A percentile compares a stretch with the other conserved stretches of the same genome.
These are phyloP conservation scores for Toxotes jaculatrix DNA, from an alignment of 2,113 vertebrate species.

Conservation along the genomic window DNA sequence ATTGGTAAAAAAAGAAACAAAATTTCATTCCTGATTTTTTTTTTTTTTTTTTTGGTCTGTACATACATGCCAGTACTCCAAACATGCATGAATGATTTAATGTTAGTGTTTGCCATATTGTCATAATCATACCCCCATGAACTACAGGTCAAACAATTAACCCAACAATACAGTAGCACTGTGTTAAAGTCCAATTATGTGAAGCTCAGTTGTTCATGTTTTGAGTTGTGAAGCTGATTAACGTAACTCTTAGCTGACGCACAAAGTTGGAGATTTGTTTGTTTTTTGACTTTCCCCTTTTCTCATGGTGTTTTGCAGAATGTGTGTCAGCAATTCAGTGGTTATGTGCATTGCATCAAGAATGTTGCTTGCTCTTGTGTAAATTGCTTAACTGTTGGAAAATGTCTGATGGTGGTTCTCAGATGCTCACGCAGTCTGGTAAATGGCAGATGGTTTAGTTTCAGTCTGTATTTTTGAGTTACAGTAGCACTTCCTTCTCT, in stretches of 20 bases:
- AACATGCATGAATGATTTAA: slow-evolving; percentile 49
- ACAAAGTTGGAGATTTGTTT: neutral
- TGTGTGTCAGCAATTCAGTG: neutral
- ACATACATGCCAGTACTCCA: neutral
- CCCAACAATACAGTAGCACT: slow-evolving; percentile 53
- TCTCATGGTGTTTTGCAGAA: neutral
- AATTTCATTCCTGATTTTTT: neutral
- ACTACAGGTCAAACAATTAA: slow-evolving; percentile 4
- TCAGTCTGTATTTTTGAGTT: too few relatives aligned
- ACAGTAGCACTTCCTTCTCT: neutral
- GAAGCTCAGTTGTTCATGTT: neutral
- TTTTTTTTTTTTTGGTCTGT: neutral
- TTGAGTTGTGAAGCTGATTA: neutral
- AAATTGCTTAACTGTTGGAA: neutral
- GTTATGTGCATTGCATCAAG: neutral
- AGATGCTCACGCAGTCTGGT: neutral
- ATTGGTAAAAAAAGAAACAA: neutral
- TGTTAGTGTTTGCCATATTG: neutral
- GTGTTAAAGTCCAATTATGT: neutral
- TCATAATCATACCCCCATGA: neutral
- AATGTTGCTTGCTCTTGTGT: neutral
- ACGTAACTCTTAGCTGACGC: neutral
- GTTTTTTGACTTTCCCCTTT: neutral
- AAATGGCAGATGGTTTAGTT: neutral
- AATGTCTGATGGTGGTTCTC: neutral